Conservation (phyloP, 2,888 invertebrate genomes). For the Macrophya annulata region DNA sequence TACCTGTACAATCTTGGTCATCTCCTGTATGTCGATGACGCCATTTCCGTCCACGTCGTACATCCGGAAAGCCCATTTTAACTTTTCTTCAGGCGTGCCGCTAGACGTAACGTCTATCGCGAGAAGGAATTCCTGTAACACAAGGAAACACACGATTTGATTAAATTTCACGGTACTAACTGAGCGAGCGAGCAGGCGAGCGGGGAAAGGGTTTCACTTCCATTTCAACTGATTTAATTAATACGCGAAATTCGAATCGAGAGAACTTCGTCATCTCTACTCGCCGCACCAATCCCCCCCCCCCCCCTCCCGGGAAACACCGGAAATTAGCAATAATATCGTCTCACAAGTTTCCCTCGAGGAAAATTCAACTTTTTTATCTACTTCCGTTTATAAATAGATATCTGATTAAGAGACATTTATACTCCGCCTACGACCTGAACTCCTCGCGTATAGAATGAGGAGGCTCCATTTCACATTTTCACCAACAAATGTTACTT, state of each 20-base stretch:
- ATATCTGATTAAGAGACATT: not conserved
- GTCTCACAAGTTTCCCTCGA: conserved; percentile 14
- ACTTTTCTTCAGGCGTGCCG: conserved; percentile 98
- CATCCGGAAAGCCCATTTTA: conserved; percentile 99
- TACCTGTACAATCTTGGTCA: conserved; percentile 99
- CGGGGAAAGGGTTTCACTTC: not conserved
- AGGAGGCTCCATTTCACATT: not conserved
- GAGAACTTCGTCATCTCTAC: not conserved
- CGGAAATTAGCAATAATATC: conserved; percentile 46
- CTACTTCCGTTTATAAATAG: not conserved
- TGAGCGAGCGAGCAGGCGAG: not conserved
- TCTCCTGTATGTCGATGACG: conserved; percentile 98
- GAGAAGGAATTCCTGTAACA: conserved; percentile 94
- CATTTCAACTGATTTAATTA: conserved; percentile 21
- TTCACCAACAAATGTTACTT: not conserved
- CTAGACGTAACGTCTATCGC: conserved; percentile 99
- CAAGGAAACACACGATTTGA: conserved; percentile 59
- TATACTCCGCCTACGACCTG: not conserved
- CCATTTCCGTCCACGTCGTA: conserved; percentile 99
- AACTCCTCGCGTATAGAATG: not conserved
- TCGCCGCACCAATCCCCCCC: not conserved
- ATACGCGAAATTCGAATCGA: conserved; percentile 25
- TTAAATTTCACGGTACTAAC: not conserved
- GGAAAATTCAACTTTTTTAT: conserved; percentile 13
- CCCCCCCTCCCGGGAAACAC: conserved; percentile 1